Base-by-base conservation (phyloP, 2,888 invertebrate genomes). In the Metopia argyrocephala region DNA sequence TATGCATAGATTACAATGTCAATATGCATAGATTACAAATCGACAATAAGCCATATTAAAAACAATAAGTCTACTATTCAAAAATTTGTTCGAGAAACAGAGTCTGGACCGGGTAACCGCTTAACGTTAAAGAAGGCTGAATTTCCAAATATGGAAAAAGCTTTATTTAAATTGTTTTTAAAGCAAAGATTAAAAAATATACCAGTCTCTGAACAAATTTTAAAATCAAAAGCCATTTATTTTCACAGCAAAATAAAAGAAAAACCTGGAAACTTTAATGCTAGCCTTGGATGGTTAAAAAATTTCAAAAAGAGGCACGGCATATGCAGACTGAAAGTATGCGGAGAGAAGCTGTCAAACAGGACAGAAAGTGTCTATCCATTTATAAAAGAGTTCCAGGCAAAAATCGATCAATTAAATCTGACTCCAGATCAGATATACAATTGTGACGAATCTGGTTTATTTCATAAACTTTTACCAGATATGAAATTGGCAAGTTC, bases 251-350 rank as follows among this genome's bases (percentile, higher is more conserved):
- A 46, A 46, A 46, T 12, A n/a, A 46, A 46, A 46, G 46, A 46
- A 9, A 46, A 46, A n/a, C 3, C 21, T 38, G 6, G 31, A 50
- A 25, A 2, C 52, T 52, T 31, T 28, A 65, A 31, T 50, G 46
- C 48, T 20, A 64, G 28, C 46, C 7, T 46, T 27, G 27, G 64
- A 50, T 64, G 64, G 64, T 2, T 64, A 21, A 46, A 25, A 25
- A 62, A 62, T 18, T 48, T 62, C 27, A 46, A 62, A 62, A 6
- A 6, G 5, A 38, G 45, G 23, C 61, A 61, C 45, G 61, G 61
- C 12, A 54, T 54, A 54, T 12, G 23, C 54, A 54, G 23, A 45
- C 21, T 61, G 45, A 61, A 61, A 61, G 45, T 61, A 45, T 61
- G 61, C 15, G 45, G 45, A 15, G 45, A 61, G 38, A 61, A 61